A percentile compares a stretch with the other conserved stretches of the same genome.
These are phyloP conservation scores for Lepidurus couesii DNA, from an alignment of 1,140 invertebrate species.

Conservation along the genomic window DNA sequence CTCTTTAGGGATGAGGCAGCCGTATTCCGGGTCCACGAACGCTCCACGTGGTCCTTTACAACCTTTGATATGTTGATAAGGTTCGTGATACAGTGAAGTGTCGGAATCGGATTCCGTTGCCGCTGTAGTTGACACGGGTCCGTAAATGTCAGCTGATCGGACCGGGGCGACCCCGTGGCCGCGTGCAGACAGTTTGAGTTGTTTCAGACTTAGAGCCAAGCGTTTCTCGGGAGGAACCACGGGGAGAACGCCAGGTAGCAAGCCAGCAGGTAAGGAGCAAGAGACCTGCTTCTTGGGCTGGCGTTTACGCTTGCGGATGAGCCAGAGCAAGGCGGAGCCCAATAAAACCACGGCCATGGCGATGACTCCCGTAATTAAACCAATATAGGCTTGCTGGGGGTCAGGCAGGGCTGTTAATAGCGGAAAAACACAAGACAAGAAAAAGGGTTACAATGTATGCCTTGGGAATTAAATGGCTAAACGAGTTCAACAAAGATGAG, in stretches of 20 bases:
- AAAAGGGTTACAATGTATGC: neutral
- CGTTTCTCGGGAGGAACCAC: constrained; percentile 25
- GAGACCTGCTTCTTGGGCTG: constrained; percentile 59
- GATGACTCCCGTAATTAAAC: constrained; percentile 69
- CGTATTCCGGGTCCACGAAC: constrained; percentile 49
- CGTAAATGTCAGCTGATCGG: constrained; percentile 45
- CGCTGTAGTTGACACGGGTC: constrained; percentile 45
- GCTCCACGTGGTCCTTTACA: constrained; percentile 15
- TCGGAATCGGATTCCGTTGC: constrained; percentile 53
- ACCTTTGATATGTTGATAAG: constrained; percentile 48
- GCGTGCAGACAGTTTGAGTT: constrained; percentile 11
- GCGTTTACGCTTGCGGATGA: constrained; percentile 66
- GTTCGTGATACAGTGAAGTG: constrained; percentile 56
- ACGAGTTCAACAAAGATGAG: too few relatives aligned
- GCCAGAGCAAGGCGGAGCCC: constrained; percentile 59
- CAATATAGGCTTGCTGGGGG: constrained; percentile 63
- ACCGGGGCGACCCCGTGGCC: constrained; percentile 34
- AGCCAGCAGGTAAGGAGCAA: neutral
- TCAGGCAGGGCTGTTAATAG: constrained; percentile 44
- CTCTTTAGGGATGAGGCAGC: constrained; percentile 51
- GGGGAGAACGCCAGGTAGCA: constrained; percentile 7
- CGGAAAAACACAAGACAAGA: neutral
- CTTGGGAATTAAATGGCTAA: too few relatives aligned
- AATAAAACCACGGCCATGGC: constrained; percentile 62
- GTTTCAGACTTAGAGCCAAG: constrained; percentile 32